phyloP scores from a whole-genome alignment of 2,113 vertebrate species.

The Crotophaga sulcirostris region DNA sequence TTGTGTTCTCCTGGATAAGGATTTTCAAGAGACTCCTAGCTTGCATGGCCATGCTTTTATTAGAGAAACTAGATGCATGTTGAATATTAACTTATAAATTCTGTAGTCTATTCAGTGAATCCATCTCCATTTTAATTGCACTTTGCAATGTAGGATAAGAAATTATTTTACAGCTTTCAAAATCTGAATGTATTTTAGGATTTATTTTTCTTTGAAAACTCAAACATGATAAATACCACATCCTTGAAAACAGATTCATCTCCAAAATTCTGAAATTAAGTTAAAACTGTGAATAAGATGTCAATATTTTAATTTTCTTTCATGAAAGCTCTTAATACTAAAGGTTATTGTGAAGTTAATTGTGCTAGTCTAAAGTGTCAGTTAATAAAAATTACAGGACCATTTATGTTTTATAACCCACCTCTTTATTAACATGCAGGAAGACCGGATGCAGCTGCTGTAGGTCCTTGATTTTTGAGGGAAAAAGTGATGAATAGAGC shows the following conservation, averaged over 20 bases:
- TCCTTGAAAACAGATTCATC: neutral
- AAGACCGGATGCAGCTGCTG: neutral
- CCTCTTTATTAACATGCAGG: neutral
- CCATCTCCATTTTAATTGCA: neutral
- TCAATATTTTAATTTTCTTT: neutral
- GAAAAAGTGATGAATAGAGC: neutral
- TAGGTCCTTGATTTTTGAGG: rapidly evolving
- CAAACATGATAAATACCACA: neutral
- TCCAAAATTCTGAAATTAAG: neutral
- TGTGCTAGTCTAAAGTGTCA: neutral
- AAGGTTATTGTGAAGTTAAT: neutral
- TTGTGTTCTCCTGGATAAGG: neutral
- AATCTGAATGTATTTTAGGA: neutral
- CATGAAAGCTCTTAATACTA: neutral
- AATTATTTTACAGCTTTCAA: neutral
- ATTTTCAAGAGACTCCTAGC: neutral
- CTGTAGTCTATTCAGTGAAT: neutral
- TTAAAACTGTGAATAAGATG: neutral
- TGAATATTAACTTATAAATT: neutral
- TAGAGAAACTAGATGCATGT: neutral
- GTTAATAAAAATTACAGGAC: neutral
- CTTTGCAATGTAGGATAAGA: neutral
- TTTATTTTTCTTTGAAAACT: neutral
- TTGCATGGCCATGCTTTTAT: neutral
- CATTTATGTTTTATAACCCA: neutral